Evolutionary conservation across 2,113 vertebrate genomes (phyloP).

Genomic region (Myocastor coypus): DNA sequence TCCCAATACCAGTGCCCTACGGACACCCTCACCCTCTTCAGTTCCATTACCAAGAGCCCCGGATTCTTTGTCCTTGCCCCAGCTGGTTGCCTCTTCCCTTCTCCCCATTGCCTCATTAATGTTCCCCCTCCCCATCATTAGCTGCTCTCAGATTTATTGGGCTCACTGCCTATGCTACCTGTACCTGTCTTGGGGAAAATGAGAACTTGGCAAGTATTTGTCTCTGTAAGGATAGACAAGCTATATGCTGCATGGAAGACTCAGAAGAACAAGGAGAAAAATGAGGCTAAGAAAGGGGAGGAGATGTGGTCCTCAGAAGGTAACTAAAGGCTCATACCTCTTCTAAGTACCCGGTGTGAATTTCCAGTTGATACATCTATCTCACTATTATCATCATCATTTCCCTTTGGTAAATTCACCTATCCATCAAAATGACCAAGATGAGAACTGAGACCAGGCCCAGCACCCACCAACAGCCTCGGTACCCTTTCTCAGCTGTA

Average conservation of each 20-base stretch:
- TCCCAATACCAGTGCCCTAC: neutral
- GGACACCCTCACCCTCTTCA: neutral
- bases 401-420: neutral
- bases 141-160: neutral
- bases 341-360: neutral
- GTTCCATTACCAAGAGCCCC: neutral
- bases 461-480: neutral
- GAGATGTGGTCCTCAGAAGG: neutral
- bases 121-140: neutral
- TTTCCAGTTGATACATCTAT: neutral
- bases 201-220: neutral
- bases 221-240: neutral
- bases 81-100: neutral
- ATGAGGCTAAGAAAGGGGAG: neutral
- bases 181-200: constrained; percentile 9
- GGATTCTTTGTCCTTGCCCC: neutral
- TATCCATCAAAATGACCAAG: neutral
- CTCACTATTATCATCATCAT: neutral
- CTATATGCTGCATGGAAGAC: neutral
- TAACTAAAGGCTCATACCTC: neutral
- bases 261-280: neutral
- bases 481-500: neutral
- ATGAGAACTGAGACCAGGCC: neutral
- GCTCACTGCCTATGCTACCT: neutral
- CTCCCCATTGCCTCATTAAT: neutral